A percentile compares a stretch with the other conserved stretches of the same genome.
phyloP scores from a whole-genome alignment of 2,113 vertebrate genomes.

The Callaeas wilsoni region DNA sequence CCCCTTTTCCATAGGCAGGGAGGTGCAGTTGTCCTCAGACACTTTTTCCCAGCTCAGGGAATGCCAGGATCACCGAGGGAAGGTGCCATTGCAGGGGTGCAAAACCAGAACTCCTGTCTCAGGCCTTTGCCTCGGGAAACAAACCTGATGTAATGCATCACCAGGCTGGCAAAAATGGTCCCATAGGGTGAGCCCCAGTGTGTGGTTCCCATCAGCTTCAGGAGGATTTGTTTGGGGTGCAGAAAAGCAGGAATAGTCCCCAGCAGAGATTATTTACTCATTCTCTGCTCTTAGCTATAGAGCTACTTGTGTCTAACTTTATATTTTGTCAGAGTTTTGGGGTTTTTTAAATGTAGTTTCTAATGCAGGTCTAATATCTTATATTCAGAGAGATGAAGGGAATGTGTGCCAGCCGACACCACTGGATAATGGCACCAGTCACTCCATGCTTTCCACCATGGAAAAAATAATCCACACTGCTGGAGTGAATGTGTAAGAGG shows the following conservation, averaged over 20 bases:
- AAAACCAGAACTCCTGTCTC: background rate
- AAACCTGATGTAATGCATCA: background rate
- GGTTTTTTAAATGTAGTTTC: accelerated
- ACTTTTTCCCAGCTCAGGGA: background rate
- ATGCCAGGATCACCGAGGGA: background rate
- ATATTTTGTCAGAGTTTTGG: background rate
- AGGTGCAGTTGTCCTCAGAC: background rate
- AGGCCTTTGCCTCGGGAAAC: background rate
- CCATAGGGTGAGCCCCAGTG: background rate
- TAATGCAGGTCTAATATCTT: background rate
- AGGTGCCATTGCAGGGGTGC: background rate
- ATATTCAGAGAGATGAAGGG: background rate
- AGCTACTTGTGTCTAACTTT: background rate
- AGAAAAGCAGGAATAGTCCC: background rate
- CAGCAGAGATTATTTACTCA: background rate
- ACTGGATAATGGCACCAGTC: background rate
- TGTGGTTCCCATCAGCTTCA: background rate
- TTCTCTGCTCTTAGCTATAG: background rate
- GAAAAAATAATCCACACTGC: background rate
- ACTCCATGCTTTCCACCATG: background rate
- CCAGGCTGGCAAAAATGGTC: background rate
- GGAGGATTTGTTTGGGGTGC: background rate
- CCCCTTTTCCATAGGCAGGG: background rate
- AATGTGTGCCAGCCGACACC: background rate
- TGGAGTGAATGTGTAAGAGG: background rate